Percentiles rank a stretch among this genome's conserved stretches.
Conservation (phyloP, 2,888 invertebrate species). For the Campopleginae sp. region DNA sequence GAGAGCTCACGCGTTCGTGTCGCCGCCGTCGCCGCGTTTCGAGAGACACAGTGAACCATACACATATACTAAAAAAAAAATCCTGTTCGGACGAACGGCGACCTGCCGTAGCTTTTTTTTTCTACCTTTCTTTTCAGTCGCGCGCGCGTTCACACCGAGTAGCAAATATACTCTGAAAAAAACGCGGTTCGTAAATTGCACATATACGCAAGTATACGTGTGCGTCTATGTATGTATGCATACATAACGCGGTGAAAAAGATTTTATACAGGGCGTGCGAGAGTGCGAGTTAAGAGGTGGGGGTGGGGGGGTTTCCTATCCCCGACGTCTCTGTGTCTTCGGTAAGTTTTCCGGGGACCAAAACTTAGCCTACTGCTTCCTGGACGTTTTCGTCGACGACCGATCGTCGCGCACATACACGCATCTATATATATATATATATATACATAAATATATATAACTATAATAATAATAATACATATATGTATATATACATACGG, state of each 20-base stretch:
- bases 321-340: slow-evolving; percentile 67
- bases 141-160: slow-evolving; percentile 74
- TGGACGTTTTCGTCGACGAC: slow-evolving; percentile 41
- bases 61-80: slow-evolving; percentile 70
- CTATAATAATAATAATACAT: not conserved
- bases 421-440: not conserved
- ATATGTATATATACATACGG: not conserved
- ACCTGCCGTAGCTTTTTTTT: slow-evolving; percentile 71
- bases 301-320: slow-evolving; percentile 61
- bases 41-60: slow-evolving; percentile 69
- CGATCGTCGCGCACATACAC: not conserved
- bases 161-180: slow-evolving; percentile 73
- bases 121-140: slow-evolving; percentile 68
- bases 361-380: slow-evolving; percentile 32
- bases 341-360: slow-evolving; percentile 39
- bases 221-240: slow-evolving; percentile 8
- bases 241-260: slow-evolving; percentile 53
- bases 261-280: slow-evolving; percentile 61
- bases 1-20: slow-evolving; percentile 61
- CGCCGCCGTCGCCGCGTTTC: slow-evolving; percentile 63
- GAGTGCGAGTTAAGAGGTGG: slow-evolving; percentile 50
- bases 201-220: slow-evolving; percentile 36
- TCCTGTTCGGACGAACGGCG: slow-evolving; percentile 64
- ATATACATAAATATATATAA: not conserved
- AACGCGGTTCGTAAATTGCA: slow-evolving; percentile 28